phyloP scores from a whole-genome alignment of 2,797 vertebrate species.

The Pangasius mekongensis region DNA sequence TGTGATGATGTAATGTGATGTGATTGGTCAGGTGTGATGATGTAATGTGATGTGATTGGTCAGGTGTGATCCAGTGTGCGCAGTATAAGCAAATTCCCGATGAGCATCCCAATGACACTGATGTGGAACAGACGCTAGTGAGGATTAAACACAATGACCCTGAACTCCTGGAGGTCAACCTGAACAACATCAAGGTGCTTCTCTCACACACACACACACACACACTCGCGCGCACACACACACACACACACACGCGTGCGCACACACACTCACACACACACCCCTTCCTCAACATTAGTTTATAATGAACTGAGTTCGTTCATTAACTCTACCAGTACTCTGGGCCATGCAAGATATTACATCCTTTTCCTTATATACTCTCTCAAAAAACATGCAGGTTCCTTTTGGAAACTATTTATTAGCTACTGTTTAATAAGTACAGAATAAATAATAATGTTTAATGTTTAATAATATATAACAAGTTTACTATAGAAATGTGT shows the following conservation, averaged over 20 bases:
- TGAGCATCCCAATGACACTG: slow-evolving; percentile 92
- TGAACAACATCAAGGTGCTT: slow-evolving; percentile 94
- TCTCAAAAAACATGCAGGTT: not conserved
- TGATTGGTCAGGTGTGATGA: not conserved
- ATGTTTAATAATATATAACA: not conserved
- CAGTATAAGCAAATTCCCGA: slow-evolving; percentile 95
- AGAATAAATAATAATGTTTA: not conserved
- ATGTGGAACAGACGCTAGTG: slow-evolving; percentile 90
- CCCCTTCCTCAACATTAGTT: not conserved
- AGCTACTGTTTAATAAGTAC: not conserved
- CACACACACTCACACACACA: not conserved
- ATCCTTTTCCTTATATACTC: not conserved
- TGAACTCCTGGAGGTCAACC: slow-evolving; percentile 92
- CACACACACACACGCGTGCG: not conserved
- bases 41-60: slow-evolving; percentile 16
- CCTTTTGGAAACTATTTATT: not conserved
- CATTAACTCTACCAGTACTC: not conserved
- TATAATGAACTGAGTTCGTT: not conserved
- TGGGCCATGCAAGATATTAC: not conserved
- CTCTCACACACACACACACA: not conserved
- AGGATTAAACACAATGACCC: slow-evolving; percentile 89
- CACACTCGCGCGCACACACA: not conserved
- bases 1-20: not conserved
- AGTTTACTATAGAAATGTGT: not conserved
- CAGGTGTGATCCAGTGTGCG: slow-evolving; percentile 92